A percentile compares a stretch with the other conserved stretches of the same genome.
These are phyloP conservation scores for Caenorhabditis panamensis DNA, from an alignment of 2,888 invertebrate genomes.

Conservation along the genomic window DNA sequence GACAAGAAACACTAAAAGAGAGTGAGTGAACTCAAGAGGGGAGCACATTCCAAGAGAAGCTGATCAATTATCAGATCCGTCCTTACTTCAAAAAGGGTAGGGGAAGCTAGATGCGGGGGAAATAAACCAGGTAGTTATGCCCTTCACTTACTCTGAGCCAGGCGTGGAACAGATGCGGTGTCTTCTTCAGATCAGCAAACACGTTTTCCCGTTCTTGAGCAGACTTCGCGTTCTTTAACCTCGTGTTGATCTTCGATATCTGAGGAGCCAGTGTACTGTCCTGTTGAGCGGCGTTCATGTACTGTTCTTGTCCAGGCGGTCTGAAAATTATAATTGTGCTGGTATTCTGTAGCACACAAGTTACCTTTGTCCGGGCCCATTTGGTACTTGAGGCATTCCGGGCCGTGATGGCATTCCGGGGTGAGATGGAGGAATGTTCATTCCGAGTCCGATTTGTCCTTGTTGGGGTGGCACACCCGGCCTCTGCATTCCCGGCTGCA, in stretches of 20 bases:
- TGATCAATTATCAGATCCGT: no score
- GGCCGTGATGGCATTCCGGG: slow-evolving; percentile 48
- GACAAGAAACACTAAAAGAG: neutral
- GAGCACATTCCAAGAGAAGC: neutral
- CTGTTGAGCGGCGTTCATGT: neutral
- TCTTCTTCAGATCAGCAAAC: slow-evolving; percentile 92
- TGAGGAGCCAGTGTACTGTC: slow-evolving; percentile 68
- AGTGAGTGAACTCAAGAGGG: neutral
- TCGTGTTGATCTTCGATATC: slow-evolving; percentile 88
- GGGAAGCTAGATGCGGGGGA: neutral
- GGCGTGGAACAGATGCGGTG: slow-evolving; percentile 95
- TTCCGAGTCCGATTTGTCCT: slow-evolving; percentile 17
- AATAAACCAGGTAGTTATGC: no score
- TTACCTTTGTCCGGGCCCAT: slow-evolving; percentile 28
- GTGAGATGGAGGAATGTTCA: slow-evolving; percentile 23
- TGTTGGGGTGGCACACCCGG: slow-evolving; percentile 11
- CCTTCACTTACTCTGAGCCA: slow-evolving; percentile 86
- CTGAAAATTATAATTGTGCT: neutral
- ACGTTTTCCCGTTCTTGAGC: slow-evolving; percentile 88
- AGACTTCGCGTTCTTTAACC: slow-evolving; percentile 91
- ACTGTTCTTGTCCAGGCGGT: neutral
- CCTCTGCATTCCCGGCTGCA: slow-evolving; percentile 14
- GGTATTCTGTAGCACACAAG: neutral
- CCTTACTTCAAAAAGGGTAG: no score
- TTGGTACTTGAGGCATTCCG: slow-evolving; percentile 21